Evolutionary conservation across 2,797 vertebrate species (phyloP), one percentile per base, ranked within the genome.

Genomic region (Phrynocephalus forsythii): DNA sequence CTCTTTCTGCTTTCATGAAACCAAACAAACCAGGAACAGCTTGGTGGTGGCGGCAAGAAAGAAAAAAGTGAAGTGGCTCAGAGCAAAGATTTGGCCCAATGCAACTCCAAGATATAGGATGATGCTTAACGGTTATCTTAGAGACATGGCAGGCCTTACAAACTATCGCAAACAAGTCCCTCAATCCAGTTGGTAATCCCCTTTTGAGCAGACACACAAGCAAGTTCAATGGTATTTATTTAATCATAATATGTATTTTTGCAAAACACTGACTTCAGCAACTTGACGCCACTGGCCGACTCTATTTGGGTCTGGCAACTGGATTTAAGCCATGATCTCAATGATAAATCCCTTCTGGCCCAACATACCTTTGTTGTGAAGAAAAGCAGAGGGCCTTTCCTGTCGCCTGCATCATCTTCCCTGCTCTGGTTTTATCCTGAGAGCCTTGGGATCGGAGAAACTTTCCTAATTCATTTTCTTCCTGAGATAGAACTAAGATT

Each of bases 401-500:
- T 0, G 98, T 98, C 7, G 99, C 99, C 95, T 99, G 98, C 99
- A 99, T 99, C 97, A 99, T 99, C 95, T 99, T 99, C 76, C 99
- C 99, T 15, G 99, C 99, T 92, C 98, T 96, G 66, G 98, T 98
- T 97, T 98, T 98, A 95, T 99, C 98, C 95, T 99, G 98, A 84
- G 98, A 98, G 85, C 98, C 98, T 95, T 99, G 98, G 3, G 97
- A 97, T 92, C 98, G 98, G 92, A 99, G 98, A 96, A 99, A 99
- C 63, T 98, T 98, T 8, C 99, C 99, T 96, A 99, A 91, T 95
- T 99, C 98, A 60, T 98, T 99, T 97, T 99, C 99, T 95, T 99
- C 99, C 94, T 99, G 98, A 90, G 99, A 99, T 82, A 99, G 95
- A 95, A 98, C 99, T 99, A 96, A 88, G 18, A 18, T 91, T 93